Conservation (phyloP, 2,113 vertebrate genomes). For the Cranoglanis bouderius region DNA sequence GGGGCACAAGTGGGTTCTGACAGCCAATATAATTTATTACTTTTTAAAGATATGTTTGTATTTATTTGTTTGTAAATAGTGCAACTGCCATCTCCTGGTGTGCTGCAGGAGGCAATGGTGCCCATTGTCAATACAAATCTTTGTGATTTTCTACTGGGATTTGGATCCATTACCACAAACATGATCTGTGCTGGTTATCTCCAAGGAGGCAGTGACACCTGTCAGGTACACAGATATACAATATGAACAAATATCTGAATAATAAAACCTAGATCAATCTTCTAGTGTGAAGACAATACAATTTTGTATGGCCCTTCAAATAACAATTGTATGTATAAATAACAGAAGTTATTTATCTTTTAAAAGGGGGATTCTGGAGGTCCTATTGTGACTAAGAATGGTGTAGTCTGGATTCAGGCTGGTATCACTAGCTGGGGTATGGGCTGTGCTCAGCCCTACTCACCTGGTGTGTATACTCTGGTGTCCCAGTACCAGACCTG, state of each 20-base stretch:
- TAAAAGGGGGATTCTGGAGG: conserved; percentile 48
- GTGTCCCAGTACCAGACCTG: conserved; percentile 32
- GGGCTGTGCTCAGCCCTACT: conserved; percentile 24
- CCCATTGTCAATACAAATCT: neutral
- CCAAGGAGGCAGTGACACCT: conserved; percentile 38
- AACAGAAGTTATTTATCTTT: neutral
- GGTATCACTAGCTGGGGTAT: conserved; percentile 52
- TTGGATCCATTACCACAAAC: conserved; percentile 38
- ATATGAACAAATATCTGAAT: neutral
- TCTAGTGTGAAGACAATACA: neutral
- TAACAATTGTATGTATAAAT: neutral
- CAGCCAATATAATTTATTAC: neutral
- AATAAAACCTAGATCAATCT: neutral
- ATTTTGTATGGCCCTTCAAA: neutral
- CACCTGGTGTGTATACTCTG: conserved; percentile 41
- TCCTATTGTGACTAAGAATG: conserved; percentile 34
- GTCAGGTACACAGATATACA: conserved; percentile 39
- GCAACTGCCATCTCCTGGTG: conserved; percentile 29
- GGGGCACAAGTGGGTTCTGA: neutral
- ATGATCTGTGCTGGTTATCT: conserved; percentile 50
- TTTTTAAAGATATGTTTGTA: neutral
- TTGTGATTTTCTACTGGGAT: conserved; percentile 23
- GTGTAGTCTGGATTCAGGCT: conserved; percentile 42
- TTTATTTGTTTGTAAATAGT: conserved; percentile 16
- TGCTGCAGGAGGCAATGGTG: conserved; percentile 39